phyloP scores from a whole-genome alignment of 2,888 invertebrate species.

The Priocnemis perturbator region DNA sequence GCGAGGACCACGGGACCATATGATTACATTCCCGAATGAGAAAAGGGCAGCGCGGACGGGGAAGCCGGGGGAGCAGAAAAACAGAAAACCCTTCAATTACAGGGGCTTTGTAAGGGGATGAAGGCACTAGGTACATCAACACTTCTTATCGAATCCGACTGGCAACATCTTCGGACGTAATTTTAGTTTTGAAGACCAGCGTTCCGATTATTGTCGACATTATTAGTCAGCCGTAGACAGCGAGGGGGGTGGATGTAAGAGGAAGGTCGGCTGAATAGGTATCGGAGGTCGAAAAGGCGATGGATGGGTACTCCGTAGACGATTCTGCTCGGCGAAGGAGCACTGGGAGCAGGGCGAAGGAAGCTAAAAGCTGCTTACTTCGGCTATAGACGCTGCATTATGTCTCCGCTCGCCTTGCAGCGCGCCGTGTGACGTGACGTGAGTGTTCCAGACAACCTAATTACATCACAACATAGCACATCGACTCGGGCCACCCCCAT shows the following conservation, averaged over 20 bases:
- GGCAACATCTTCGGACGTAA: background rate
- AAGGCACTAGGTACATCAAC: conserved; percentile 15
- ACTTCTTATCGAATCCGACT: background rate
- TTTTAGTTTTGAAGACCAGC: conserved; percentile 40
- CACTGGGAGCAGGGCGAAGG: conserved; percentile 37
- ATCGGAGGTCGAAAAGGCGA: conserved; percentile 59
- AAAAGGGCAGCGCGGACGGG: conserved; percentile 14
- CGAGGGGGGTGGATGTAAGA: conserved; percentile 40
- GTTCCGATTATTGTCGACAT: conserved; percentile 58
- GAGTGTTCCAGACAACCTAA: conserved; percentile 79
- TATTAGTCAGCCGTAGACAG: conserved; percentile 55
- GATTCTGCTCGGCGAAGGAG: conserved; percentile 37
- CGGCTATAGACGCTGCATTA: conserved; percentile 65
- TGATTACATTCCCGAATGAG: conserved; percentile 42
- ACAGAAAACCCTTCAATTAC: conserved; percentile 61
- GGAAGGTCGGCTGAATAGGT: conserved; percentile 56
- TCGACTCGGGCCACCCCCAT: conserved; percentile 44
- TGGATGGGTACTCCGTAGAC: conserved; percentile 54
- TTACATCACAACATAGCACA: conserved; percentile 73
- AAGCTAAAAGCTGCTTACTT: conserved; percentile 43
- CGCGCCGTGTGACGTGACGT: conserved; percentile 72
- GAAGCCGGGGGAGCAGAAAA: conserved; percentile 35
- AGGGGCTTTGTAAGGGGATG: conserved; percentile 57
- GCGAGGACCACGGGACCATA: conserved; percentile 52
- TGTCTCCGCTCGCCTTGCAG: conserved; percentile 70